A percentile compares a stretch with the other conserved stretches of the same genome.
Conservation (phyloP, 1,140 invertebrate genomes). For the Sinella curviseta region DNA sequence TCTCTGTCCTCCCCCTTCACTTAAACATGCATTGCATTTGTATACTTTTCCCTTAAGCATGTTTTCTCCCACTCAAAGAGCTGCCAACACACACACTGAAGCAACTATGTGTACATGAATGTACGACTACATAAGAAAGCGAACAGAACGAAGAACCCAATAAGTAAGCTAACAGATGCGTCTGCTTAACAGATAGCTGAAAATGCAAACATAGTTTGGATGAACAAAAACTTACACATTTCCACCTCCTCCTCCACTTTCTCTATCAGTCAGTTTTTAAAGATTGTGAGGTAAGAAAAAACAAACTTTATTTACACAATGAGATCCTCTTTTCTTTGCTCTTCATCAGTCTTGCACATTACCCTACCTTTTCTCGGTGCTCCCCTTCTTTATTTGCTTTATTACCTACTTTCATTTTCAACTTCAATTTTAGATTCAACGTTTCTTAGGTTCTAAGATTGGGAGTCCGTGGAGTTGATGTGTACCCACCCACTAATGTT, state of each 20-base stretch:
- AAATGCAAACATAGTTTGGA: background rate
- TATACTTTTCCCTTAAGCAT: background rate
- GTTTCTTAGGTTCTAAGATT: too few relatives aligned
- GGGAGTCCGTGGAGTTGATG: too few relatives aligned
- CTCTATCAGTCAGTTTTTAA: conserved; percentile 1
- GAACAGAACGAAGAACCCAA: too few relatives aligned
- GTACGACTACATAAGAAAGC: too few relatives aligned
- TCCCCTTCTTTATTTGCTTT: background rate
- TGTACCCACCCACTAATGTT: conserved; percentile 2
- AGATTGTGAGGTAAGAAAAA: too few relatives aligned
- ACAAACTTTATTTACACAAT: conserved; percentile 7
- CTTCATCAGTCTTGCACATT: too few relatives aligned
- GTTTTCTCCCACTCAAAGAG: background rate
- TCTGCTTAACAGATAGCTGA: background rate
- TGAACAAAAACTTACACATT: too few relatives aligned
- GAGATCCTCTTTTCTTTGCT: background rate
- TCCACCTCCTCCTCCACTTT: background rate
- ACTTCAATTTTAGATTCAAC: background rate
- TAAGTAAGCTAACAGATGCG: too few relatives aligned
- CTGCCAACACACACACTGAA: background rate
- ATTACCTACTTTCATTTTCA: background rate
- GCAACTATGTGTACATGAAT: background rate
- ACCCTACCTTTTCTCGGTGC: background rate
- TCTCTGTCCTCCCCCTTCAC: too few relatives aligned
- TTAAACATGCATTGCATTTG: conserved; percentile 5